Percentiles rank a stretch among this genome's conserved stretches.
Conservation (phyloP, 1,140 invertebrate genomes). For the Hyles euphorbiae region DNA sequence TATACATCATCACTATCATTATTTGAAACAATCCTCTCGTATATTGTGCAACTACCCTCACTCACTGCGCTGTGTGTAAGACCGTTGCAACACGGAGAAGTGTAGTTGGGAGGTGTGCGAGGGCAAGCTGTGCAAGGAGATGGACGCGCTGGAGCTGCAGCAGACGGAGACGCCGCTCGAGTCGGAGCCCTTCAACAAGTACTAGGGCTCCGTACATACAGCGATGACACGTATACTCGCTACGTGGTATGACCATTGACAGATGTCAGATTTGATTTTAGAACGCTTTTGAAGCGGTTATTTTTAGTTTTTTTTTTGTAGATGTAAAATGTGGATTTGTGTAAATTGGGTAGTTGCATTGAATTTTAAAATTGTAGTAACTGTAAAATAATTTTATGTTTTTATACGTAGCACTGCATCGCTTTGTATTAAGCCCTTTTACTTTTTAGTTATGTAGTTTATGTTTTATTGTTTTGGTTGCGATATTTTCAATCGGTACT, state of each 20-base stretch:
- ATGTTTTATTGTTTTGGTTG: no score
- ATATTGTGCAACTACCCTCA: no score
- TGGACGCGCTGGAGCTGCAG: conserved; percentile 57
- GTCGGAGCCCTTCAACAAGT: conserved; percentile 29
- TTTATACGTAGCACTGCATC: neutral
- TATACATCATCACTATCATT: no score
- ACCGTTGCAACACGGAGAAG: conserved; percentile 62
- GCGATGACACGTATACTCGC: neutral
- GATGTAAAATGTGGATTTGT: neutral
- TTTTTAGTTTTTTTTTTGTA: neutral
- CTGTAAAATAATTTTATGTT: no score
- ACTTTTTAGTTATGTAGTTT: no score
- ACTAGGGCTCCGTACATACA: conserved; percentile 6
- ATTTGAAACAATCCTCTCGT: no score
- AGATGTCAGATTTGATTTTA: no score
- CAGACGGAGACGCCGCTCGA: conserved; percentile 39
- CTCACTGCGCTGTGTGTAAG: conserved; percentile 21
- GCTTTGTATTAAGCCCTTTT: no score
- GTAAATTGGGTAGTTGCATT: no score
- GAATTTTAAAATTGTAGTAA: no score
- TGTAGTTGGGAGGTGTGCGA: conserved; percentile 67
- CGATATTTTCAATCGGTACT: no score
- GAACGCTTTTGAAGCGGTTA: neutral
- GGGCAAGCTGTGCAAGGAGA: conserved; percentile 61
- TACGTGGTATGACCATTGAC: no score